Evolutionary conservation across 2,113 vertebrate genomes (phyloP), one percentile per base, ranked within the genome.

Genomic region (Edolisoma coerulescens): DNA sequence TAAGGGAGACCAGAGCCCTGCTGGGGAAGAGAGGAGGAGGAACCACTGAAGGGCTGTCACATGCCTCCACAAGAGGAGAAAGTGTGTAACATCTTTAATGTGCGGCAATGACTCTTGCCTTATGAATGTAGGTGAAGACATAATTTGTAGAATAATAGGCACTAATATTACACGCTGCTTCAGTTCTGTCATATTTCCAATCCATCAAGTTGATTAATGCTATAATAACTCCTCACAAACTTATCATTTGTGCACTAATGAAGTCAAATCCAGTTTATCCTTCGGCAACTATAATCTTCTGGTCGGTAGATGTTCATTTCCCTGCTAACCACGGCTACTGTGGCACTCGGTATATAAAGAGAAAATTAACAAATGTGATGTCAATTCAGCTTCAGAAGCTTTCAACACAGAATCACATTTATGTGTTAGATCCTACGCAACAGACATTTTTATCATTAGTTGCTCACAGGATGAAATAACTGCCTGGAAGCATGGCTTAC

Each of bases 161-260:
- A 98, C 98, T 98, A 98, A 98, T 98, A 98, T 98, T 98, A 98
- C 96, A 98, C 21, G 77, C 97, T 95, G 95, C 97, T 98, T 98
- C 97, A 98, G 92, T 96, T 98, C 97, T 98, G 98, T 98, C 98
- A 97, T 98, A 98, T 98, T 98, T 98, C 97, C 96, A 98, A 98
- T 98, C 97, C 97, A 98, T 98, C 98, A 98, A 98, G 91, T 97
- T 98, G 98, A 98, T 98, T 98, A 98, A 98, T 98, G 98, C 93
- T 95, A 96, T 98, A 98, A 98, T 98, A 98, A 98, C 97, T 98
- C 96, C 97, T 97, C 92, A 98, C 95, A 98, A 98, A 98, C 97
- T 97, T 98, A 98, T 98, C 97, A 98, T 98, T 98, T 98, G 97
- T 97, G 96, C 97, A 98, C 97, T 98, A 98, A 98, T 98, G 97